Base-by-base conservation (phyloP, 2,113 vertebrate genomes). In the Pseudorasbora parva region DNA sequence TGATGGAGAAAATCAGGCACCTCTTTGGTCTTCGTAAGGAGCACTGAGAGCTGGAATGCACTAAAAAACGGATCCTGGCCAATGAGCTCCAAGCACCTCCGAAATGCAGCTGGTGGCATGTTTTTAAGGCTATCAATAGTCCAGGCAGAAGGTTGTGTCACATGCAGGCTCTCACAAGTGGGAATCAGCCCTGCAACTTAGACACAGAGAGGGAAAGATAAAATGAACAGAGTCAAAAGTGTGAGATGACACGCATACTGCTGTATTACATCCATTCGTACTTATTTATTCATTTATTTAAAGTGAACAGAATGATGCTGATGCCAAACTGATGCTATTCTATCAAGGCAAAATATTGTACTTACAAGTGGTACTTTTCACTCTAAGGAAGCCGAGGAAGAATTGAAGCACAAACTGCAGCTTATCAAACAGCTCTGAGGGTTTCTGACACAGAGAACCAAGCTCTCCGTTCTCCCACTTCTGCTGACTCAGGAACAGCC, bases 11-110 rank as follows among this genome's bases (percentile, higher is more conserved):
- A 57, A 30, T 21, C 5, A 45, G 19, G 69, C 86, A 95, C 95
- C 91, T 94, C 51, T 87, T 93, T 94, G 60, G 93, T 91, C 87
- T 68, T 95, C 15, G 23, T 66, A 11, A 95, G 88, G 62, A 95
- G 87, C 75, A 88, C 56, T 1, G 10, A 86, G 21, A 92, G 90
- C 62, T 94, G 90, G 74, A 90, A 93, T 43, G 88, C 21, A n/a
- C 66, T 82, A 5, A 95, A 86, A 83, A 90, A 91, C 0, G 85
- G 85, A 56, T 95, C 94, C 6, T 76, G 86, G 54, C 95, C 94
- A 19, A 96, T 92, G 76, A 94, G 88, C 89, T 95, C 94, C 84
- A 95, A 89, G 85, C 95, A 95, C 86, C 91, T 92, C 85, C 87
- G 82, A 91, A 95, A 95, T 37, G 86, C 90, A 0, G 85, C 78